Evolutionary conservation across 2,797 vertebrate species (phyloP).

Genomic region (Cirrhinus molitorella): DNA sequence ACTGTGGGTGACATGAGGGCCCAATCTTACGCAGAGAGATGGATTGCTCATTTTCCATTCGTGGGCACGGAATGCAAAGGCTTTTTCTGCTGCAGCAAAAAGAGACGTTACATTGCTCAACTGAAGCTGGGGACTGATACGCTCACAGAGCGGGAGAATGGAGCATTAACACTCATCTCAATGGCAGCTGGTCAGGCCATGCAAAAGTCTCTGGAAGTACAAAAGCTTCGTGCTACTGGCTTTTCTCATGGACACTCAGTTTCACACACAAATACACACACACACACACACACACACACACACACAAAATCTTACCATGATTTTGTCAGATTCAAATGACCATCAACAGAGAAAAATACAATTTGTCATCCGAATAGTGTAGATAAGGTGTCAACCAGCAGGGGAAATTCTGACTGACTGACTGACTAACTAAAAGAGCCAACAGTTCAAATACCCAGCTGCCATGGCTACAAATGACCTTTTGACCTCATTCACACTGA

Average conservation of each 20-base stretch:
- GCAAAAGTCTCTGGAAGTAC: neutral
- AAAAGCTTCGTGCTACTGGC: neutral
- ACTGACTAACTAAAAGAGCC: too few species aligned
- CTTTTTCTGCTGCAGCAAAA: conserved; percentile 47
- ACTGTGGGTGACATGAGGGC: conserved; percentile 55
- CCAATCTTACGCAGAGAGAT: conserved; percentile 35
- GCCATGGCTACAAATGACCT: neutral
- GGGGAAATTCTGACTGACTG: neutral
- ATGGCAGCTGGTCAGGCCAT: neutral
- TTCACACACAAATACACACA: too few species aligned
- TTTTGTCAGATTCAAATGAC: too few species aligned
- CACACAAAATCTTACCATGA: too few species aligned
- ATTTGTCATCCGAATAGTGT: neutral
- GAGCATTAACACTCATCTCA: neutral
- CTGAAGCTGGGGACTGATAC: neutral
- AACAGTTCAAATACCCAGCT: neutral
- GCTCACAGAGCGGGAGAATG: neutral
- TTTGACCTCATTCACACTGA: neutral
- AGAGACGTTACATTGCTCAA: conserved; percentile 20
- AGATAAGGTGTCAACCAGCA: neutral
- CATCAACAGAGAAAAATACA: neutral
- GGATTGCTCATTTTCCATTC: conserved; percentile 52
- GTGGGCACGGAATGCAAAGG: conserved; percentile 40
- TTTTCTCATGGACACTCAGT: too few species aligned
- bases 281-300: too few species aligned